Evolutionary conservation across 2,113 vertebrate genomes (phyloP), one percentile per base, ranked within the genome.

Genomic region (Morone chrysops): DNA sequence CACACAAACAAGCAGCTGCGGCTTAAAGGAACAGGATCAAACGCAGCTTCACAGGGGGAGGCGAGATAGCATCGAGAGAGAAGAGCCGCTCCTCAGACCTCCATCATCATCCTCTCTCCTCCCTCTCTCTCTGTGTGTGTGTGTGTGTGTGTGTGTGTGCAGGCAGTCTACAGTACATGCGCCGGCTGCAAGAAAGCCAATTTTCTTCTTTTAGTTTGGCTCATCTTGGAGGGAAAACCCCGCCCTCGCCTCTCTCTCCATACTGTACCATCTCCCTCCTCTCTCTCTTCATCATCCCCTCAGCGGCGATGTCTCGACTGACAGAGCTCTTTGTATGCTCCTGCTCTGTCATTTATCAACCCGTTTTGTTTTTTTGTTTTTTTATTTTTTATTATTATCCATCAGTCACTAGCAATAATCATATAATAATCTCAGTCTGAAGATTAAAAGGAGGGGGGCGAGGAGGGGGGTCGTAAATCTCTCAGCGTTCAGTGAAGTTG

Each of bases 151-250:
- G 25, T 25, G 25, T 75, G 25, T 40, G 45, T 43, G 6, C 47
- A 12, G 65, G 65, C n/a, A 78, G 54, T 68, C 80, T 83, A 82
- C 70, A 66, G 76, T 80, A 38, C 86, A 88, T 90, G 88, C 92
- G 85, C 92, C 90, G 82, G 87, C 85, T 83, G 76, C 61, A 25
- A 86, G 22, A 74, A 31, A 31, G 89, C 84, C 89, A 77, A 43
- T 79, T 90, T 66, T 74, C 61, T 87, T 90, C 61, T 87, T 90
- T 84, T 88, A 90, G 85, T 84, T 88, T 65, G 87, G 86, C 80
- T 91, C 90, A 77, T 90, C 90, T 94, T 82, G 48, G 81, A 82
- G 72, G 50, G 38, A 25, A 91, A 90, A 91, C 95, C 87, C 94
- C 96, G 93, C 95, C 96, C 94, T 87, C 87, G 11, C 57, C 68